Evolutionary conservation across 2,113 vertebrate genomes (phyloP).

Genomic region (Sardina pilchardus): DNA sequence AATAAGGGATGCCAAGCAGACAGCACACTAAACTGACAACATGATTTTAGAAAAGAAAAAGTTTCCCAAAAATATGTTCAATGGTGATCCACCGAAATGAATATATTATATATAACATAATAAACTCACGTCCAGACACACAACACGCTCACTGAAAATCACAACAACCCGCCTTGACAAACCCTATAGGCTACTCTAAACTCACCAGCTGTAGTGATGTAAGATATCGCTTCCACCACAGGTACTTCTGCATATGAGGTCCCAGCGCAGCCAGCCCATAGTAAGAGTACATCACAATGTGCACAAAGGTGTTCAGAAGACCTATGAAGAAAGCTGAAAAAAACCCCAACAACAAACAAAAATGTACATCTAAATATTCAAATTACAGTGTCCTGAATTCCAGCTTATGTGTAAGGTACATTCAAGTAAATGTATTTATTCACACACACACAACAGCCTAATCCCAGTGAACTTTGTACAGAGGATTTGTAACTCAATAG

Average conservation of each 20-base stretch:
- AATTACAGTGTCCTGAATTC: neutral
- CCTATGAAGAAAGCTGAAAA: constrained; percentile 71
- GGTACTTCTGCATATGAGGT: constrained; percentile 64
- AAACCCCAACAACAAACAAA: constrained; percentile 5
- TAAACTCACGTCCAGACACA: too few relatives aligned
- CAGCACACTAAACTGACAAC: neutral
- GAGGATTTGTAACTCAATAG: neutral
- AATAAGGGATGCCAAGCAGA: neutral
- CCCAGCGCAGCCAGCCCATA: constrained; percentile 70
- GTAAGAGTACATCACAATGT: constrained; percentile 74
- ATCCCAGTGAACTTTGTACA: neutral
- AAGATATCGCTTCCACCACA: constrained; percentile 79
- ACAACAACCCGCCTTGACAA: too few relatives aligned
- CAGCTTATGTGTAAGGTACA: neutral
- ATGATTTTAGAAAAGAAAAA: neutral
- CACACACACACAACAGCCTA: neutral
- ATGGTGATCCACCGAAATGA: too few relatives aligned
- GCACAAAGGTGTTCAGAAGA: constrained; percentile 76
- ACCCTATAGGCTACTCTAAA: neutral
- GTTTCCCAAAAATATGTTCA: too few relatives aligned
- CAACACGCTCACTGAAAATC: too few relatives aligned
- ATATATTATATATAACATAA: too few relatives aligned
- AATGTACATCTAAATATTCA: neutral
- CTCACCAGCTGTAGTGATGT: constrained; percentile 79
- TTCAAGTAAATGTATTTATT: neutral